Evolutionary conservation across 2,888 invertebrate species (phyloP).

Genomic region (Apamea epomidion): DNA sequence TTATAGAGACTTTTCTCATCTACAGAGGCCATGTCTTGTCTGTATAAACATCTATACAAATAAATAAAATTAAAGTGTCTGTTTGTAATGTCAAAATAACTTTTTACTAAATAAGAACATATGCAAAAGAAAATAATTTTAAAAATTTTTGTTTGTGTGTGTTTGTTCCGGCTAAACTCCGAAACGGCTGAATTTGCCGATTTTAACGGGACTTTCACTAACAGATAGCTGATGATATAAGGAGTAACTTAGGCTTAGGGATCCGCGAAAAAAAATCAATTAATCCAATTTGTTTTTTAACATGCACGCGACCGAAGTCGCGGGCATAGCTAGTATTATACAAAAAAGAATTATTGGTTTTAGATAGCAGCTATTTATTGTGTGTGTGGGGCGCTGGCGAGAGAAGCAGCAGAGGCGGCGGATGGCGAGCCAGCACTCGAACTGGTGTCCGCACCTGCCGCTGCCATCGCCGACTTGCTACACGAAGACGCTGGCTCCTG

Average conservation of each 20-base stretch:
- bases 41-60: background rate
- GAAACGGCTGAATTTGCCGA: background rate
- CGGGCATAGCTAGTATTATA: background rate
- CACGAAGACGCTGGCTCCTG: constrained; percentile 95
- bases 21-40: background rate
- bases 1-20: background rate
- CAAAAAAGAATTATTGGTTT: constrained; percentile 10
- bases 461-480: constrained; percentile 94
- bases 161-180: background rate
- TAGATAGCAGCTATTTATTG: constrained; percentile 94
- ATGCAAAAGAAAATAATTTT: too few relatives aligned
- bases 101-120: too few relatives aligned
- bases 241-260: background rate
- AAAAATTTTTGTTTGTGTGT: background rate
- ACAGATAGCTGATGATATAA: background rate
- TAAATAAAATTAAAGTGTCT: too few relatives aligned
- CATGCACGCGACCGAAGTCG: too few relatives aligned
- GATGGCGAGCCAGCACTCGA: constrained; percentile 91
- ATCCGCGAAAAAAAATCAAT: background rate
- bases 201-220: background rate
- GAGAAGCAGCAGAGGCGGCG: constrained; percentile 92
- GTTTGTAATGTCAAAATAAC: too few relatives aligned
- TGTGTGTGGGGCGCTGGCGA: constrained; percentile 95
- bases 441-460: constrained; percentile 90
- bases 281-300: too few relatives aligned